phyloP scores from a whole-genome alignment of 2,888 invertebrate genomes.

The Ectobius pallidus region DNA sequence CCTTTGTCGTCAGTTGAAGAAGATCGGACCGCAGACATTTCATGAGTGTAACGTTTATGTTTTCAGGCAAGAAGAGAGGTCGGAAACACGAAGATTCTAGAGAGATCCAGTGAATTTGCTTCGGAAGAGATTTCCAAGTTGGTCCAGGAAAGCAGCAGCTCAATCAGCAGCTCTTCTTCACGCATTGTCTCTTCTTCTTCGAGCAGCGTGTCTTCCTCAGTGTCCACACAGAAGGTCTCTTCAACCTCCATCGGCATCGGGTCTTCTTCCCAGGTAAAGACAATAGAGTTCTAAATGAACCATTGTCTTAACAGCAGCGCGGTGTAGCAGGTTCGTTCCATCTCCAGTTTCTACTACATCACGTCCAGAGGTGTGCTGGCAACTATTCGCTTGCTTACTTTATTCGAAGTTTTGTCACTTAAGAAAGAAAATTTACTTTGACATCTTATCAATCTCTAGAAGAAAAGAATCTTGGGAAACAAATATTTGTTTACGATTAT shows the following conservation, averaged over 20 bases:
- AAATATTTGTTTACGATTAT: too few relatives aligned
- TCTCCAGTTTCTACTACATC: too few relatives aligned
- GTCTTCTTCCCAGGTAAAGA: constrained; percentile 38
- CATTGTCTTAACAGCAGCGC: background rate
- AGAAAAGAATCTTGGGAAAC: too few relatives aligned
- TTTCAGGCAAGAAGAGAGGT: constrained; percentile 47
- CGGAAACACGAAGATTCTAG: constrained; percentile 52
- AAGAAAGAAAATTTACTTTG: too few relatives aligned
- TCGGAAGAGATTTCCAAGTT: constrained; percentile 52
- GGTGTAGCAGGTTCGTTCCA: background rate
- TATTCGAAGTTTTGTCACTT: too few relatives aligned
- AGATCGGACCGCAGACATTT: too few relatives aligned
- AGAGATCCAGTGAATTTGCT: constrained; percentile 53
- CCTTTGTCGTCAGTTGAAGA: too few relatives aligned
- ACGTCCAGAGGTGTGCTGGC: background rate
- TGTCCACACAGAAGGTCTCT: constrained; percentile 16
- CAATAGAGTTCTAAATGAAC: constrained; percentile 34
- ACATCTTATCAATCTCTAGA: too few relatives aligned
- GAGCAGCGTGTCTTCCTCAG: constrained; percentile 34
- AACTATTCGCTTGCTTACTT: too few relatives aligned
- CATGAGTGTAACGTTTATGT: too few relatives aligned
- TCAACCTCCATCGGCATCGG: constrained; percentile 32
- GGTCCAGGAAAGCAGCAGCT: constrained; percentile 52
- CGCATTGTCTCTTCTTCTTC: constrained; percentile 35
- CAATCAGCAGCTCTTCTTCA: constrained; percentile 34